Percentiles rank a stretch among this genome's conserved stretches.
phyloP scores from a whole-genome alignment of 2,888 invertebrate genomes.

The Protonemura montana region DNA sequence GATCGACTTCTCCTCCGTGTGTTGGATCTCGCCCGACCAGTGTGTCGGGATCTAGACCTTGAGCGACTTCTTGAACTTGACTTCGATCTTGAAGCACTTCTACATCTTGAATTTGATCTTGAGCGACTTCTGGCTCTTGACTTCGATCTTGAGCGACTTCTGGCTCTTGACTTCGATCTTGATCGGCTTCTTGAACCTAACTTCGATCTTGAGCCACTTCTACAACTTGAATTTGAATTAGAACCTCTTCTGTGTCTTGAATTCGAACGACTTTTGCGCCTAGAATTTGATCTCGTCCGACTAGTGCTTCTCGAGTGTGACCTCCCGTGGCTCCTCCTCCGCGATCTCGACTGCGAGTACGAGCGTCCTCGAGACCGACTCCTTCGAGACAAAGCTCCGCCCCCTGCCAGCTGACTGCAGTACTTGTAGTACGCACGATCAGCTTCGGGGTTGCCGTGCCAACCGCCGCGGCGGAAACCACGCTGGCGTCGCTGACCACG shows the following conservation, averaged over 20 bases:
- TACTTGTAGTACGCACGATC: slow-evolving; percentile 64
- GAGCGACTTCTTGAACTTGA: slow-evolving; percentile 53
- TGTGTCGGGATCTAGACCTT: slow-evolving; percentile 48
- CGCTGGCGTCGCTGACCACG: slow-evolving; percentile 58
- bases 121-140: slow-evolving; percentile 55
- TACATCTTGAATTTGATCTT: slow-evolving; percentile 54
- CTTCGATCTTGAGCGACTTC: slow-evolving; percentile 53
- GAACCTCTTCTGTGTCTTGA: slow-evolving; percentile 55
- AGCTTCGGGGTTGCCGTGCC: slow-evolving; percentile 17
- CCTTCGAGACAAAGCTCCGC: slow-evolving; percentile 52
- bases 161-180: slow-evolving; percentile 55
- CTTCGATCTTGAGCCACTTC: slow-evolving; percentile 52
- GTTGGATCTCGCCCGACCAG: slow-evolving; percentile 53
- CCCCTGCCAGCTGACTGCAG: slow-evolving; percentile 67
- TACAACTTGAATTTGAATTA: slow-evolving; percentile 51
- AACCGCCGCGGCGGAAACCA: slow-evolving; percentile 51
- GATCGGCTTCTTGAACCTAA: slow-evolving; percentile 48
- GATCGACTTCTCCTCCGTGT: slow-evolving; percentile 50
- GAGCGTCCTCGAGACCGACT: too few species aligned
- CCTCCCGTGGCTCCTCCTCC: not conserved
- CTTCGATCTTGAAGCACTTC: slow-evolving; percentile 51
- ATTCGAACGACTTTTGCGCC: slow-evolving; percentile 51
- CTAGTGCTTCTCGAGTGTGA: slow-evolving; percentile 53
- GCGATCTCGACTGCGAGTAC: too few species aligned
- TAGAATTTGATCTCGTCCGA: slow-evolving; percentile 50